Evolutionary conservation across 2,113 vertebrate species (phyloP).

Genomic region (Mirounga angustirostris): DNA sequence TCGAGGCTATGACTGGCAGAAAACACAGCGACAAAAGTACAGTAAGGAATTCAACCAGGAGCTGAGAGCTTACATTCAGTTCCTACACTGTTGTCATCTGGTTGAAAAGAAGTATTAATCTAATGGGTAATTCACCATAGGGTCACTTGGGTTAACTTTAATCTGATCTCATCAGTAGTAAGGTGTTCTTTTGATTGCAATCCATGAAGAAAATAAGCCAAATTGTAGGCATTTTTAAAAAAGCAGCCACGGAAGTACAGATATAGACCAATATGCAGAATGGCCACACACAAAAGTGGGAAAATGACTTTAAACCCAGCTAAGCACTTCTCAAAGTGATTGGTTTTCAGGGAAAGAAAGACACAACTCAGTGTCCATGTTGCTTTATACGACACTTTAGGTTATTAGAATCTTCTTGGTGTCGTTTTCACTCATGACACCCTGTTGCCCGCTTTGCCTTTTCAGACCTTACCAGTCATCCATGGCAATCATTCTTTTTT

Average conservation of each 20-base stretch:
- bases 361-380: background rate
- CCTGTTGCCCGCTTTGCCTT: background rate
- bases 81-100: background rate
- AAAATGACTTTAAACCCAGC: background rate
- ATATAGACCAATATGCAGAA: background rate
- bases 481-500: background rate
- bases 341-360: slow-evolving; percentile 31
- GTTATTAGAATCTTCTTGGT: background rate
- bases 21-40: background rate
- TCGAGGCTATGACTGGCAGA: background rate
- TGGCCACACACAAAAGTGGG: background rate
- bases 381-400: background rate
- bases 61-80: background rate
- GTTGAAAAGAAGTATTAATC: slow-evolving; percentile 20
- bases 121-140: background rate
- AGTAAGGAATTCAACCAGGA: background rate
- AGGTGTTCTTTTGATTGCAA: slow-evolving; percentile 3
- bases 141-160: background rate
- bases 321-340: background rate
- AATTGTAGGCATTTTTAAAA: background rate
- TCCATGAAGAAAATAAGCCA: background rate
- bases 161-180: slow-evolving; percentile 20
- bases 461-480: background rate
- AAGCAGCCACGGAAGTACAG: background rate
- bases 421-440: background rate